Evolutionary conservation across 2,888 invertebrate species (phyloP).

Genomic region (Myopa testacea): DNA sequence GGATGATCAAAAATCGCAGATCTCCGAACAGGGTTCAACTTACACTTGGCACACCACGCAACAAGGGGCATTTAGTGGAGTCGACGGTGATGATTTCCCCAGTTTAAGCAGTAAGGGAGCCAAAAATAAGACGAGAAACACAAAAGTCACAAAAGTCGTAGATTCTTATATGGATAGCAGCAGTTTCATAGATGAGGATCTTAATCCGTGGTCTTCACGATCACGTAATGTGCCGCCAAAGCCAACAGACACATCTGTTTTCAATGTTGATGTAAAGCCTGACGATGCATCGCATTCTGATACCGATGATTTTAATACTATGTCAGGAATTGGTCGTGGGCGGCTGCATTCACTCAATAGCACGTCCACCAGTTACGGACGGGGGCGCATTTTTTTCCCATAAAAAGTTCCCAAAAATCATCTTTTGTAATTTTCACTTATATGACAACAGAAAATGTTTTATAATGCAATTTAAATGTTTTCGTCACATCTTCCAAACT

Average conservation of each 20-base stretch:
- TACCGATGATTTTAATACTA: conserved; percentile 47
- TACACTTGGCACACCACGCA: conserved; percentile 36
- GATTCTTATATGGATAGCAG: conserved; percentile 21
- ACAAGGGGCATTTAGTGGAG: not conserved
- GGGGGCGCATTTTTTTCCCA: conserved; percentile 43
- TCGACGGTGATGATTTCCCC: conserved; percentile 39
- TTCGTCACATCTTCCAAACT: no score
- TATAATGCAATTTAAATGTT: no score
- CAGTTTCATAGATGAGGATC: conserved; percentile 42
- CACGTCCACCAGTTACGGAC: conserved; percentile 42
- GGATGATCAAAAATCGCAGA: conserved; percentile 50
- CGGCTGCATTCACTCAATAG: conserved; percentile 41
- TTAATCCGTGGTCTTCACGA: conserved; percentile 53
- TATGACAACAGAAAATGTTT: no score
- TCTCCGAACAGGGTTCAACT: conserved; percentile 39
- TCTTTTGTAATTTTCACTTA: no score
- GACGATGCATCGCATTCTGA: conserved; percentile 40
- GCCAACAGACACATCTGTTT: conserved; percentile 50
- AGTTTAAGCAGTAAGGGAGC: conserved; percentile 37
- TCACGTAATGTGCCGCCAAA: conserved; percentile 52
- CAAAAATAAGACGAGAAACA: not conserved
- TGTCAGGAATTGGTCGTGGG: conserved; percentile 51
- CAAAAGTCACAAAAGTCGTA: not conserved
- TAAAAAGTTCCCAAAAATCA: not conserved
- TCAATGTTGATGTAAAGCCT: conserved; percentile 46